Evolutionary conservation across 1,140 invertebrate genomes (phyloP).

Genomic region (Gryon sp.): DNA sequence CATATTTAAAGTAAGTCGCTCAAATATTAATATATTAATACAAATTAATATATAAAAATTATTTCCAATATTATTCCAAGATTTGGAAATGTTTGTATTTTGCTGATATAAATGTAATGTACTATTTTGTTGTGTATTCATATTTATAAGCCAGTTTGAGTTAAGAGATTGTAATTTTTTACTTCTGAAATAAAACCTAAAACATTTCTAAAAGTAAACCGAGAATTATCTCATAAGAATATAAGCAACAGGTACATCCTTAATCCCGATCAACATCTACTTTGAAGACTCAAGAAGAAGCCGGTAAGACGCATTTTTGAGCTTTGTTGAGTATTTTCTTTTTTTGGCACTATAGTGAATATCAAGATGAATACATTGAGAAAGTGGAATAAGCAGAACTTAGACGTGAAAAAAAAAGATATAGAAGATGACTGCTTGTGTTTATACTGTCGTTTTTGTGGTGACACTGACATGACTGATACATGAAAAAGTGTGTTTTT

Average conservation of each 20-base stretch:
- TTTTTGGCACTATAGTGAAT: constrained; percentile 4
- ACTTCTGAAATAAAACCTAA: not conserved
- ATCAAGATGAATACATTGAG: constrained; percentile 10
- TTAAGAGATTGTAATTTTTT: too few species aligned
- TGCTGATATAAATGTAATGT: too few species aligned
- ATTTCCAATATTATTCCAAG: too few species aligned
- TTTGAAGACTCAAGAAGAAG: constrained; percentile 13
- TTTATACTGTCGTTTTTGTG: constrained; percentile 40
- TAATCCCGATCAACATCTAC: constrained; percentile 53
- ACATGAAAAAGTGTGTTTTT: constrained; percentile 8
- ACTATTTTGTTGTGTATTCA: too few species aligned
- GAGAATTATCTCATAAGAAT: constrained; percentile 39
- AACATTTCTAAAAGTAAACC: constrained; percentile 31
- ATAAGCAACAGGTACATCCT: constrained; percentile 51
- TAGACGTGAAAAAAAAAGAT: constrained; percentile 21
- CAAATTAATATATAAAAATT: not conserved
- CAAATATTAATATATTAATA: not conserved
- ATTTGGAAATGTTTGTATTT: too few species aligned
- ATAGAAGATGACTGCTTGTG: too few species aligned
- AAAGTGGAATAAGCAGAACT: constrained; percentile 16
- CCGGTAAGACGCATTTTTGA: constrained; percentile 21
- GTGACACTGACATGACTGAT: constrained; percentile 43
- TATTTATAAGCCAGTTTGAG: too few species aligned
- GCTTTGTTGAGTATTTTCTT: constrained; percentile 30
- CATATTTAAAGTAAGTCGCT: too few species aligned